These are phyloP conservation scores for Drosophila sp. DNA, from an alignment of 1,140 invertebrate species.

Conservation along the genomic window DNA sequence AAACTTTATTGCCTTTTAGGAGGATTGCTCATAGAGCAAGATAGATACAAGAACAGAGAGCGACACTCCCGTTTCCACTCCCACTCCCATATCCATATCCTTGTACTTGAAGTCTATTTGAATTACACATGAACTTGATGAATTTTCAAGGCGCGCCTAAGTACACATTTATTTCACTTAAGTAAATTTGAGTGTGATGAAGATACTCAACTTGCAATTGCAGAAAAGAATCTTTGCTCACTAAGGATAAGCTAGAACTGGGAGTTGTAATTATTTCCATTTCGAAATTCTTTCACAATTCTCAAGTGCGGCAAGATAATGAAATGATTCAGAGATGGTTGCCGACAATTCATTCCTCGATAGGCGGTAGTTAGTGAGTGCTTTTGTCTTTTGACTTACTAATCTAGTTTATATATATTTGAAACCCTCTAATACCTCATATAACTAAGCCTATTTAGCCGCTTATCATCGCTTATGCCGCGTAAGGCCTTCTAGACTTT, in stretches of 20 bases:
- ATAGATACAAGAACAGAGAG: constrained; percentile 41
- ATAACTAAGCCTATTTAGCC: background rate
- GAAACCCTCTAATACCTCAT: background rate
- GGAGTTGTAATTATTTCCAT: too few species aligned
- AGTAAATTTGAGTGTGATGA: constrained; percentile 53
- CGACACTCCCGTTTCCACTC: background rate
- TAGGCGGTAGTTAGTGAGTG: background rate
- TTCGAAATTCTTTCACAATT: background rate
- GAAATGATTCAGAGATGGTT: too few species aligned
- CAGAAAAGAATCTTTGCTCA: background rate
- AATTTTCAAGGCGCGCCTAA: constrained; percentile 45
- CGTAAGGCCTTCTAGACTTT: constrained; percentile 1
- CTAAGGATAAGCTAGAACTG: too few species aligned
- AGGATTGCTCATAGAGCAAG: constrained; percentile 53
- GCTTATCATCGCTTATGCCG: background rate
- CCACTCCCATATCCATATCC: background rate
- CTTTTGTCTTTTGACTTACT: background rate
- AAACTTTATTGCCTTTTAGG: constrained; percentile 83
- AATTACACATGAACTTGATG: constrained; percentile 28
- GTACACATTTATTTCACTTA: constrained; percentile 75
- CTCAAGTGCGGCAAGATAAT: background rate
- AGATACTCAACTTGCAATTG: background rate
- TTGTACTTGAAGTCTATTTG: background rate
- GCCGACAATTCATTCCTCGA: background rate
- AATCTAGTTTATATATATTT: constrained; percentile 1